A percentile compares a stretch with the other conserved stretches of the same genome.
Evolutionary conservation across 2,888 invertebrate genomes (phyloP).

Genomic region (Ypsolopha sequella): DNA sequence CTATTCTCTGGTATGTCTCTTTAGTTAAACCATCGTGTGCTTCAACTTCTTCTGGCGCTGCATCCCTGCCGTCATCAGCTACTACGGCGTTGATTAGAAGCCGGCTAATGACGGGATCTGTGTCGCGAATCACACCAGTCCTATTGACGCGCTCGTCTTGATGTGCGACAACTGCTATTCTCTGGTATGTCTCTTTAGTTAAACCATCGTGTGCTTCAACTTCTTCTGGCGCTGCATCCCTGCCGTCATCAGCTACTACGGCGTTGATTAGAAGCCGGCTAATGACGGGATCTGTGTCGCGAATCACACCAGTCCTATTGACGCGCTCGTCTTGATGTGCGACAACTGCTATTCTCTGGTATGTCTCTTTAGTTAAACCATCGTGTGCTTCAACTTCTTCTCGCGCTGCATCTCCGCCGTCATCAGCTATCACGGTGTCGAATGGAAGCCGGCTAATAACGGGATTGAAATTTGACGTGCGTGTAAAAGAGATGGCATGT

Average conservation of each 20-base stretch:
- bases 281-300: conserved; percentile 93
- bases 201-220: conserved; percentile 88
- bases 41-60: conserved; percentile 94
- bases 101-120: conserved; percentile 88
- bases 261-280: conserved; percentile 86
- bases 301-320: conserved; percentile 99
- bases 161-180: conserved; percentile 98
- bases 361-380: conserved; percentile 59
- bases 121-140: conserved; percentile 99
- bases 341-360: conserved; percentile 98
- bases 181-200: conserved; percentile 78
- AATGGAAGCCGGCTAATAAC: conserved; percentile 83
- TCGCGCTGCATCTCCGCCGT: conserved; percentile 93
- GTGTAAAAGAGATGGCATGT: too few relatives aligned
- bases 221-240: conserved; percentile 94
- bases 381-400: conserved; percentile 93
- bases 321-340: conserved; percentile 95
- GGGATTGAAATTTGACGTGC: too few relatives aligned
- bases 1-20: conserved; percentile 91
- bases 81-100: conserved; percentile 88
- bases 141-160: conserved; percentile 96
- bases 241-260: conserved; percentile 88
- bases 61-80: conserved; percentile 88
- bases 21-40: conserved; percentile 76
- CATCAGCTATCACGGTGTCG: conserved; percentile 86